Evolutionary conservation across 2,888 invertebrate genomes (phyloP).

Genomic region (Hirtodrosophila confusa): DNA sequence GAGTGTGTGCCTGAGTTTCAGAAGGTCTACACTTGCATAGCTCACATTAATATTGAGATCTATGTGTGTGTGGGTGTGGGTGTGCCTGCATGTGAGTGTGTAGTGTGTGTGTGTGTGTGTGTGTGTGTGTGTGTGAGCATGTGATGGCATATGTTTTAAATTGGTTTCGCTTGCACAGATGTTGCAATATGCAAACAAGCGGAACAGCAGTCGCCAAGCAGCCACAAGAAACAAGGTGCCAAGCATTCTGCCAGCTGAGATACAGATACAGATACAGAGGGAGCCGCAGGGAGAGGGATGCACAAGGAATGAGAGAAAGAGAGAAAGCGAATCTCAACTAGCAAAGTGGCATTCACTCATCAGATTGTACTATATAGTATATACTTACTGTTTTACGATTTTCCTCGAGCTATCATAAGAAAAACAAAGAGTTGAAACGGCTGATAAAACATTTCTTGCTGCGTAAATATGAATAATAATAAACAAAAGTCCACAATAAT

Average conservation of each 20-base stretch:
- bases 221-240: conserved; percentile 56
- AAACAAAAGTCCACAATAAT: conserved; percentile 9
- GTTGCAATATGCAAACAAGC: conserved; percentile 77
- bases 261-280: conserved; percentile 8
- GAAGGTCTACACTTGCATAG: conserved; percentile 12
- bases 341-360: conserved; percentile 5
- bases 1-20: conserved; percentile 5
- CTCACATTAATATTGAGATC: neutral
- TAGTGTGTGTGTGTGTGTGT: conserved; percentile 10
- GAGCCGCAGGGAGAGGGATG: neutral
- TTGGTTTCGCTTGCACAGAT: conserved; percentile 74
- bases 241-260: conserved; percentile 28
- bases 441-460: conserved; percentile 41
- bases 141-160: conserved; percentile 70
- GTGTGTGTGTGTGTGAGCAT: conserved; percentile 41
- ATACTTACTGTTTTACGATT: conserved; percentile 9
- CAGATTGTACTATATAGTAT: conserved; percentile 11
- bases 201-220: conserved; percentile 57
- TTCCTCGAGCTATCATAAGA: conserved; percentile 9
- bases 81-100: conserved; percentile 11
- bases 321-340: conserved; percentile 24
- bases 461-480: conserved; percentile 21
- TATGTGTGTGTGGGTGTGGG: conserved; percentile 6
- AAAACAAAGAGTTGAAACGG: conserved; percentile 17
- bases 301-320: neutral